Conservation (phyloP, 2,113 vertebrate genomes). For the Odontesthes bonariensis region DNA sequence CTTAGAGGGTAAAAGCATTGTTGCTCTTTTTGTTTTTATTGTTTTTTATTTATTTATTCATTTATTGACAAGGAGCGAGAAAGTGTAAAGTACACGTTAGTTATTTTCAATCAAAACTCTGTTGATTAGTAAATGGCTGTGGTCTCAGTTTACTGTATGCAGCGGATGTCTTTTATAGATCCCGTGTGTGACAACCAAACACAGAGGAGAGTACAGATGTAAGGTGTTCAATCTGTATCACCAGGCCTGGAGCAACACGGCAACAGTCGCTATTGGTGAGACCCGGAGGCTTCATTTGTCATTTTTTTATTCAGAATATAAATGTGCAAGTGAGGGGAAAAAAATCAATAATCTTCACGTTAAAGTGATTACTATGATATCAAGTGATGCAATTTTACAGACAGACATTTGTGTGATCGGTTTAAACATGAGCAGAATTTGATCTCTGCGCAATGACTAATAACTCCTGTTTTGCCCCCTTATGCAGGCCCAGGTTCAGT, state of each 20-base stretch:
- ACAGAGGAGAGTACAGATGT: slow-evolving; percentile 86
- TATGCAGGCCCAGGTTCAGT: slow-evolving; percentile 77
- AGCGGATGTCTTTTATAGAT: slow-evolving; percentile 62
- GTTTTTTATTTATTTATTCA: too few species aligned
- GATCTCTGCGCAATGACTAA: neutral
- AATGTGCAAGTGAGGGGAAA: neutral
- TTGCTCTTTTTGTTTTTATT: too few species aligned
- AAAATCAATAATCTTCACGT: neutral
- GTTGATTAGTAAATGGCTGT: neutral
- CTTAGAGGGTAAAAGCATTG: too few species aligned
- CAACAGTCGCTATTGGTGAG: slow-evolving; percentile 83
- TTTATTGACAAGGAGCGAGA: too few species aligned
- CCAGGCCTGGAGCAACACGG: slow-evolving; percentile 81
- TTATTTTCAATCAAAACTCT: neutral
- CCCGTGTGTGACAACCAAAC: slow-evolving; percentile 83
- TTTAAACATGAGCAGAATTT: neutral
- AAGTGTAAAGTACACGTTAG: fast-evolving
- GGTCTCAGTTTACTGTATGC: neutral
- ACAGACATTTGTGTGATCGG: neutral
- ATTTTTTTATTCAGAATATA: neutral
- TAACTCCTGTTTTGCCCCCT: slow-evolving; percentile 27
- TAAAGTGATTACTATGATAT: neutral
- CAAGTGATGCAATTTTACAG: neutral
- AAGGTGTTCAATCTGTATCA: slow-evolving; percentile 86
- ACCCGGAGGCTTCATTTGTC: neutral